A percentile compares a stretch with the other conserved stretches of the same genome.
Conservation (phyloP, 2,888 invertebrate species). For the Cremastobaeus sp. region DNA sequence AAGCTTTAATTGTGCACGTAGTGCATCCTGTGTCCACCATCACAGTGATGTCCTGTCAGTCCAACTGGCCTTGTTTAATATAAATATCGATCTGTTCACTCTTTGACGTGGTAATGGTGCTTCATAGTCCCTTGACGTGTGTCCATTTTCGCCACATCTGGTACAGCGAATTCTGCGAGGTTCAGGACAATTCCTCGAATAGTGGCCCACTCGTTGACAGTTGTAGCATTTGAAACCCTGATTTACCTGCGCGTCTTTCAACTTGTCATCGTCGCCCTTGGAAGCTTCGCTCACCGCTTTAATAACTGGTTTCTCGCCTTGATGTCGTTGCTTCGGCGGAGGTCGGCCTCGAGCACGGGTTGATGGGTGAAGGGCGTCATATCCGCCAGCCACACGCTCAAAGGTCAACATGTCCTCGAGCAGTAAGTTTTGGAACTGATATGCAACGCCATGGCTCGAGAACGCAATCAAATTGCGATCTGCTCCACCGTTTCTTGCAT, state of each 20-base stretch:
- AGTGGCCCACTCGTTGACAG: neutral
- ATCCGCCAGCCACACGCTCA: constrained; percentile 4
- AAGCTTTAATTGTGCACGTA: neutral
- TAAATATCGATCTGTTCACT: neutral
- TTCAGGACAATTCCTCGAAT: neutral
- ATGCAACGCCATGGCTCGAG: constrained; percentile 10
- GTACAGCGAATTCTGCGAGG: neutral
- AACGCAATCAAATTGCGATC: constrained; percentile 3
- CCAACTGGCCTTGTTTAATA: neutral
- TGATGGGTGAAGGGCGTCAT: constrained; percentile 1
- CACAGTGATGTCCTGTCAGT: neutral
- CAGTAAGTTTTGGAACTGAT: neutral
- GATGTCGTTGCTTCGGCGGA: neutral
- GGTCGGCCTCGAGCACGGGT: neutral
- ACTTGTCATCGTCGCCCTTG: neutral
- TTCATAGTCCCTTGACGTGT: neutral
- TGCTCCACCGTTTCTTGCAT: constrained; percentile 8
- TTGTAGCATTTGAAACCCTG: neutral
- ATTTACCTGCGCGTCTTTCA: neutral
- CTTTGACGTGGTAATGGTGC: neutral
- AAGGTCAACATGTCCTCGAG: neutral
- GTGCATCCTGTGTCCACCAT: neutral
- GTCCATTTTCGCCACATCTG: neutral
- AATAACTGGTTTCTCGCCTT: neutral
- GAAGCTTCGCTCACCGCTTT: too few species aligned